phyloP scores from a whole-genome alignment of 1,140 invertebrate genomes.

The Triops longicaudatus region DNA sequence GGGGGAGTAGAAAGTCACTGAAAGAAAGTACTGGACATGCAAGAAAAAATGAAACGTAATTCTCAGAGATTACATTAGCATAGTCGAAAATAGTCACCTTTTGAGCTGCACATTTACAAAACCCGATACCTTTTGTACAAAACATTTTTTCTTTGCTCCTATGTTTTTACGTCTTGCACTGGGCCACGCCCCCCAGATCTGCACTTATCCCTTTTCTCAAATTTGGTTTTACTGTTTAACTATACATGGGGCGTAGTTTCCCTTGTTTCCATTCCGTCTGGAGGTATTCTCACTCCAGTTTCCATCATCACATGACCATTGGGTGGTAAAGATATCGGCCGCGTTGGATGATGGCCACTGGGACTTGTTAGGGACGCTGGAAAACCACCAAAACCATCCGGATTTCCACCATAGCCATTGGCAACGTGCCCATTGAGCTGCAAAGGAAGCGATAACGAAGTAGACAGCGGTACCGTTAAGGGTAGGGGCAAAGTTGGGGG shows the following conservation, averaged over 20 bases:
- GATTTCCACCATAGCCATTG: constrained; percentile 35
- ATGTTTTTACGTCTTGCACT: not conserved
- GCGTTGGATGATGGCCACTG: constrained; percentile 2
- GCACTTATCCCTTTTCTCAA: not conserved
- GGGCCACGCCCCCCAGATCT: not conserved
- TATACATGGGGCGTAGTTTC: not conserved
- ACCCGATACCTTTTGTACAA: not conserved
- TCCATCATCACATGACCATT: constrained; percentile 22
- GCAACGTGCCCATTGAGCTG: constrained; percentile 33
- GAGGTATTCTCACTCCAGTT: constrained; percentile 45
- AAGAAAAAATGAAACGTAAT: not conserved
- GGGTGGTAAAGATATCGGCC: constrained; percentile 14
- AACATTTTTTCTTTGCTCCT: not conserved
- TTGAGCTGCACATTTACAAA: constrained; percentile 12
- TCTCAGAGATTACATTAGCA: not conserved
- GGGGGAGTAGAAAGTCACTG: not conserved
- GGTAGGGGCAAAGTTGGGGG: constrained; percentile 3
- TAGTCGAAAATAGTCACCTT: not conserved
- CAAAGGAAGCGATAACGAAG: constrained; percentile 28
- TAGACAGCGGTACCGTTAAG: constrained; percentile 16
- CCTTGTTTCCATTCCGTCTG: constrained; percentile 49
- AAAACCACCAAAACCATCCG: constrained; percentile 18
- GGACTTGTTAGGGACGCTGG: constrained; percentile 2
- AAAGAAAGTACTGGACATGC: not conserved
- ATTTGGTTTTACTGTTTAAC: not conserved